Base-by-base conservation (phyloP, 2,888 invertebrate genomes). In the Strigamia transsilvanica region DNA sequence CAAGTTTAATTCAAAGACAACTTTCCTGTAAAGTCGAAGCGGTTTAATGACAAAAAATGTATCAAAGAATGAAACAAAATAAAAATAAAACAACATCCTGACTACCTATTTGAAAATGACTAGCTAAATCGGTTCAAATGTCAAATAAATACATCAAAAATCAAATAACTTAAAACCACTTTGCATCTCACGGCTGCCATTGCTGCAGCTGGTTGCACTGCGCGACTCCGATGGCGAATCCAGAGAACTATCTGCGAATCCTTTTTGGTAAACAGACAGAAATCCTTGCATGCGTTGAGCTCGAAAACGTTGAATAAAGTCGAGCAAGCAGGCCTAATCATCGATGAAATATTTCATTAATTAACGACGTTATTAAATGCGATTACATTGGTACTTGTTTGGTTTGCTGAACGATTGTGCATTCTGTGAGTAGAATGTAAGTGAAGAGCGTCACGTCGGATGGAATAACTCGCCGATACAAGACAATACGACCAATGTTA, bases 1-100 rank as follows among this genome's bases (percentile, higher is more conserved):
- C 98, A 98, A 0, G 94, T 98, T 3, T 91, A 98, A 81, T 98
- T 95, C 88, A 92, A 93, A 86, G 96, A 97, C 87, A 91, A 92
- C 83, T 93, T 94, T 87, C 93, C 96, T 0, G 94, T 94, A 82
- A 93, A 94, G 86, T 91, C 98, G 18, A 97, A 95, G 86, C 90
- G 93, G 81, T 97, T 95, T 87, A 96, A 95, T 84, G 92, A 94
- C 86, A 94, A 2, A 61, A 23, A 38, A 9, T 38, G 38, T 38
- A 38, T 38, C 38, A 38, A 21, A 56, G 3, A 56, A 56, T 5
- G 7, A 56, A 56, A 21, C 7, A 10, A 61, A 61, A 5, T 0
- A 61, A 23, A 18, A 61, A 23, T 6, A 61, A 23, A 61, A 23
- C n/a, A n/a, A 23, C 13, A 7, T 23, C 0, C 61, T 23, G 61